A percentile compares a stretch with the other conserved stretches of the same genome.
These are phyloP conservation scores for Yponomeuta sedellus DNA, from an alignment of 2,888 invertebrate species.

Conservation along the genomic window DNA sequence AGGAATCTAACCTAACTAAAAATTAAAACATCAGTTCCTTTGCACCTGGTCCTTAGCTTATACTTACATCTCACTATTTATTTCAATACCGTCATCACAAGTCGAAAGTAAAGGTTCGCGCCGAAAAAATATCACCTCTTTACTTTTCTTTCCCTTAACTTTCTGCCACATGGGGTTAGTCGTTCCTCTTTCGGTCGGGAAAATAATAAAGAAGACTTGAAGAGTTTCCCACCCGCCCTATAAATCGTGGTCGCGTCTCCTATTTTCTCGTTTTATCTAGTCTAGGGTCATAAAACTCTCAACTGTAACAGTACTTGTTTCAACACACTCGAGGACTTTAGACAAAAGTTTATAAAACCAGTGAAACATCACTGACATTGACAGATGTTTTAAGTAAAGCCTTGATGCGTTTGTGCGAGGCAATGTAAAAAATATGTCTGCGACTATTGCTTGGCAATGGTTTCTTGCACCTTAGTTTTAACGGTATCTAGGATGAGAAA, in stretches of 20 bases:
- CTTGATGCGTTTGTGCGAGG: no score
- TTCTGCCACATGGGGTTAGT: not conserved
- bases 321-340: not conserved
- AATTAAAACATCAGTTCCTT: no score
- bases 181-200: not conserved
- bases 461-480: no score
- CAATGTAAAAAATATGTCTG: no score
- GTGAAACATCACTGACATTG: no score
- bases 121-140: not conserved
- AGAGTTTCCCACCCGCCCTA: not conserved
- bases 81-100: no score
- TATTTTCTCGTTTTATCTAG: slow-evolving; percentile 28
- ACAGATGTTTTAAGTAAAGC: not conserved
- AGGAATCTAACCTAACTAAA: no score
- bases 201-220: slow-evolving; percentile 6
- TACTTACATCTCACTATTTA: not conserved
- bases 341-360: no score
- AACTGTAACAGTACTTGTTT: slow-evolving; percentile 13
- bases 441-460: no score
- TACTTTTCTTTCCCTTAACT: not conserved
- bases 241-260: slow-evolving; percentile 12
- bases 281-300: slow-evolving; percentile 23
- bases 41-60: not conserved
- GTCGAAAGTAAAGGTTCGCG: no score
- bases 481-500: no score